Base-by-base conservation (phyloP, 2,113 vertebrate genomes). In the Zapornia atra region DNA sequence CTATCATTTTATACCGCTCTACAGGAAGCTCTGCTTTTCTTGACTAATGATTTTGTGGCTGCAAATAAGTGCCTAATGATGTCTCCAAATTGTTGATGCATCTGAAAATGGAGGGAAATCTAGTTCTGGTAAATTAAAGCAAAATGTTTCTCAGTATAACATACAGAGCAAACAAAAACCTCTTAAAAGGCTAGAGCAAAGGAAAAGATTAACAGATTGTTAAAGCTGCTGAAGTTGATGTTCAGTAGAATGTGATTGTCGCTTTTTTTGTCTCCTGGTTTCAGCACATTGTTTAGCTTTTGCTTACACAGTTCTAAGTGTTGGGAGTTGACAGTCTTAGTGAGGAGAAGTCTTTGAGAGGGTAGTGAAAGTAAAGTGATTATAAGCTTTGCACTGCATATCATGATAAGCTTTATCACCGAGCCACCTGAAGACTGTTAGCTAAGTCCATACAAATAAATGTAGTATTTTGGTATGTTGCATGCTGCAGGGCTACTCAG, bases 121-220 rank as follows among this genome's bases (percentile, higher is more conserved):
- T 84, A 51, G 89, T 88, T 90, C 75, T 90, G 66, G 63, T 96
- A 72, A 80, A 94, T 73, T 73, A 77, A 88, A 95, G 40, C 31
- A 54, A 77, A 95, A 72, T 63, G 50, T 66, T 84, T 54, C 42
- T 85, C 44, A 48, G 71, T 11, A 38, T 86, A 66, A 73, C 6
- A 36, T 90, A n/a, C 16, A 86, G 66, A 86, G 50, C 59, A 77
- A 53, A 36, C 31, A 54, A 42, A 61, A 50, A 28, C 3, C 4
- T 68, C n/a, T 19, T 54, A 34, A 81, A 64, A 81, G 15, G 25
- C 38, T 86, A 53, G 29, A 86, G 13, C 36, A 46, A 46, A 46
- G 44, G 44, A 46, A 46, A 46, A 46, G 44, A 46, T 46, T 46
- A 46, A 46, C 44, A 46, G 44, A 59, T 61, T 92, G 28, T 69